A percentile compares a stretch with the other conserved stretches of the same genome.
Evolutionary conservation across 1,140 invertebrate species (phyloP).

Genomic region (Anthonomus grandis): DNA sequence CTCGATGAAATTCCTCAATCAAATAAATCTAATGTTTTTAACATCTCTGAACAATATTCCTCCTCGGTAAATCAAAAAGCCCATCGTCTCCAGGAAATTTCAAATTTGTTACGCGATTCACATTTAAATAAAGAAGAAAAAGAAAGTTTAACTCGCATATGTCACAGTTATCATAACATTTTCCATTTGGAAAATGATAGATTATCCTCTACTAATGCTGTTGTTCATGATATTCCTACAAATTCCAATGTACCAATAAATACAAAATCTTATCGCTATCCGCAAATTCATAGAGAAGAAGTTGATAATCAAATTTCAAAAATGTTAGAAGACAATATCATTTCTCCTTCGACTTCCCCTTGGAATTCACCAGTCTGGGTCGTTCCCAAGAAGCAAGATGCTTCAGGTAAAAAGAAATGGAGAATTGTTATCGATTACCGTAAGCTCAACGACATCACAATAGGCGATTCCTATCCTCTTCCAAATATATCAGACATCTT

Average conservation of each 20-base stretch:
- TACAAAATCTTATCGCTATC: conserved; percentile 26
- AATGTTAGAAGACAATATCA: conserved; percentile 29
- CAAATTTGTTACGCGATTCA: not conserved
- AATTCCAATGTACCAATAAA: conserved; percentile 5
- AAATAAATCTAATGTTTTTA: not conserved
- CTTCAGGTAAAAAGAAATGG: conserved; percentile 39
- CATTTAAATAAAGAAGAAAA: conserved; percentile 7
- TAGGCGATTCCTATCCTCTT: conserved; percentile 50
- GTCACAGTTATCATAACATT: conserved; percentile 12
- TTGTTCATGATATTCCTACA: conserved; percentile 14
- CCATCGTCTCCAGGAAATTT: not conserved
- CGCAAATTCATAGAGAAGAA: conserved; percentile 28
- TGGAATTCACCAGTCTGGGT: conserved; percentile 36
- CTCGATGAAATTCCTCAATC: not conserved
- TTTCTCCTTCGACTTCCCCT: conserved; percentile 22
- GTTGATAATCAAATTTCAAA: conserved; percentile 29
- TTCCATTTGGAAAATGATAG: conserved; percentile 13
- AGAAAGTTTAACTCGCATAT: not conserved
- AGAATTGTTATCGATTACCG: conserved; percentile 44
- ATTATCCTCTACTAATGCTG: conserved; percentile 9
- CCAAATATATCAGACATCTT: conserved; percentile 53
- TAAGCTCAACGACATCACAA: conserved; percentile 43
- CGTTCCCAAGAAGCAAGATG: conserved; percentile 38
- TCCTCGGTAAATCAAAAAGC: not conserved
- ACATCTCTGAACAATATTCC: not conserved